These are phyloP conservation scores for Nothoprocta pentlandii DNA, from an alignment of 2,113 vertebrate genomes.

Conservation along the genomic window DNA sequence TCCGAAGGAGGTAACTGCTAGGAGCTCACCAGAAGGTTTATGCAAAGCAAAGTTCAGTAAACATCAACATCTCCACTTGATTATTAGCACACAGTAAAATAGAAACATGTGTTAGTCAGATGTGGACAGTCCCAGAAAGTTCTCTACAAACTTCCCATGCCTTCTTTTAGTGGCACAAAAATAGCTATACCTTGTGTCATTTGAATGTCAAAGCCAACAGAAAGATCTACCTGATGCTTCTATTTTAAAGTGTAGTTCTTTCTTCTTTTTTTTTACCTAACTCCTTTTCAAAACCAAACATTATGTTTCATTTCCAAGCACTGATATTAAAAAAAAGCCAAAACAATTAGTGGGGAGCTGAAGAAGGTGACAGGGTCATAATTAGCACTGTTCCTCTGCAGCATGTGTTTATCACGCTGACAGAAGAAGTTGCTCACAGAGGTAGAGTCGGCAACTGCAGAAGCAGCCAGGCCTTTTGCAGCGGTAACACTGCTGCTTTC, in stretches of 20 bases:
- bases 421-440: constrained; percentile 68
- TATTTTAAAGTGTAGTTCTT: constrained; percentile 71
- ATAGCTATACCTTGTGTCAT: constrained; percentile 58
- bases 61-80: not conserved
- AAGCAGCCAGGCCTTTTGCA: constrained; percentile 27
- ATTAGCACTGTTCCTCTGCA: constrained; percentile 76
- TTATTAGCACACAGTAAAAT: not conserved
- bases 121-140: not conserved
- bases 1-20: rapidly evolving
- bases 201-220: constrained; percentile 68
- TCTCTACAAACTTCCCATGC: not conserved
- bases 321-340: constrained; percentile 68
- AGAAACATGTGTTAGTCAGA: not conserved
- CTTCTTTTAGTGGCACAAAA: constrained; percentile 45
- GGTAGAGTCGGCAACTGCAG: constrained; percentile 57
- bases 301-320: constrained; percentile 68
- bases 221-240: constrained; percentile 62
- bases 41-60: not conserved
- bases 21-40: not conserved
- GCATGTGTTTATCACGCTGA: constrained; percentile 60
- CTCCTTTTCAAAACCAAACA: constrained; percentile 67
- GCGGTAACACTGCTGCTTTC: not conserved
- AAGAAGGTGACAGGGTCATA: constrained; percentile 81
- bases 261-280: constrained; percentile 63
- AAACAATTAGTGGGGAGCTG: constrained; percentile 78